phyloP scores from a whole-genome alignment of 2,888 invertebrate genomes.

The Drosophila mayaguana region DNA sequence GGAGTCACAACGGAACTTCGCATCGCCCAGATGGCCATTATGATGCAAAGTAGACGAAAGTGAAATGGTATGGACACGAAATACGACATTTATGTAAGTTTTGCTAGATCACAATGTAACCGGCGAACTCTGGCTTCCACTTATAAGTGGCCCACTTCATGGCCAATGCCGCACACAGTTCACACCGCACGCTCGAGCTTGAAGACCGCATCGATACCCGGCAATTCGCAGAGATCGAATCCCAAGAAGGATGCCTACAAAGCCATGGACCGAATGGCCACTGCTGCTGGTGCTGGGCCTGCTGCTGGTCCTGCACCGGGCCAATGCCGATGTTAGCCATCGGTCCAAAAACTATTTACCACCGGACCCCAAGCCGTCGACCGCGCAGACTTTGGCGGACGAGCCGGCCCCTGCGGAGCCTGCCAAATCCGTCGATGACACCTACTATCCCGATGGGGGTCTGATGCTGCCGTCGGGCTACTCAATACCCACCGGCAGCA shows the following conservation, averaged over 20 bases:
- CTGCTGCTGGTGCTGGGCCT: constrained; percentile 19
- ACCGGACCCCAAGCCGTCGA: neutral
- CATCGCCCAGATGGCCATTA: constrained; percentile 29
- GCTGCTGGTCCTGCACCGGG: constrained; percentile 8
- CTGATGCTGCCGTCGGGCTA: constrained; percentile 61
- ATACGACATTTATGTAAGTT: constrained; percentile 47
- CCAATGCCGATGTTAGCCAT: constrained; percentile 39
- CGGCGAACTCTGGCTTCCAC: constrained; percentile 23
- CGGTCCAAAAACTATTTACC: constrained; percentile 48
- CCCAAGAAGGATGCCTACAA: constrained; percentile 35
- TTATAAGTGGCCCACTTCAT: constrained; percentile 65
- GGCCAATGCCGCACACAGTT: constrained; percentile 58
- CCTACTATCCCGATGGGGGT: constrained; percentile 54
- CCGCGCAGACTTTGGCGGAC: constrained; percentile 10
- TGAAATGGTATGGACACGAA: constrained; percentile 58
- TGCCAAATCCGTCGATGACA: constrained; percentile 32
- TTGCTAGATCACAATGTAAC: constrained; percentile 30
- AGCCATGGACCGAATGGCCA: constrained; percentile 26
- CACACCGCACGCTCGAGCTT: constrained; percentile 37
- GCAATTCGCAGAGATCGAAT: neutral
- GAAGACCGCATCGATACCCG: constrained; percentile 9
- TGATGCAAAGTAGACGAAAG: constrained; percentile 73
- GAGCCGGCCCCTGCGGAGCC: constrained; percentile 21
- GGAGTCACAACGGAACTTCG: constrained; percentile 39
- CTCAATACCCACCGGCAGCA: constrained; percentile 54